A percentile compares a stretch with the other conserved stretches of the same genome.
phyloP scores from a whole-genome alignment of 1,140 invertebrate species.

The Bombus cullumanus region DNA sequence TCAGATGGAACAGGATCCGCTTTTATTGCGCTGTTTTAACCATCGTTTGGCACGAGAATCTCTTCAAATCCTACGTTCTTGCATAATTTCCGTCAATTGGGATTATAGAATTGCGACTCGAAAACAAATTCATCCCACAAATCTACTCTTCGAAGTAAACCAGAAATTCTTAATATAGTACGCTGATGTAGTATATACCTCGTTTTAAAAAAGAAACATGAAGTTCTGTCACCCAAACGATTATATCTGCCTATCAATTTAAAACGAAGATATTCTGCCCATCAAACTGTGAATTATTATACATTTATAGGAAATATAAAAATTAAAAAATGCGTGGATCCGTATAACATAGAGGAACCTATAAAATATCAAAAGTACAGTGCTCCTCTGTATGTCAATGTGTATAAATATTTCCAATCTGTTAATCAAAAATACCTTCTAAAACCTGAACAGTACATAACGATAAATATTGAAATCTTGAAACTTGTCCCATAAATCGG shows the following conservation, averaged over 20 bases:
- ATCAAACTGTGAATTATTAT: too few species aligned
- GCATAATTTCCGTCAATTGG: not conserved
- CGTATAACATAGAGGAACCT: too few species aligned
- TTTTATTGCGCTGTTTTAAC: slow-evolving; percentile 5
- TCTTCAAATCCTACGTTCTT: not conserved
- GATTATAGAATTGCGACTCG: not conserved
- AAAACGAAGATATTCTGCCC: too few species aligned
- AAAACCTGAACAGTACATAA: not conserved
- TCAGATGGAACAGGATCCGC: slow-evolving; percentile 20
- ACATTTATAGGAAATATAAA: too few species aligned
- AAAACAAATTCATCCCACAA: not conserved
- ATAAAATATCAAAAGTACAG: too few species aligned
- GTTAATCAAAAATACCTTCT: too few species aligned
- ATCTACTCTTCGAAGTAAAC: not conserved
- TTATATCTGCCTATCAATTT: too few species aligned
- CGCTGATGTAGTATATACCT: not conserved
- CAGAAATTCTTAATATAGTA: not conserved
- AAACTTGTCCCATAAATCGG: not conserved
- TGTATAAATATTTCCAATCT: too few species aligned
- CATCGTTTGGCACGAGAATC: not conserved
- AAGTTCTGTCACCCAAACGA: not conserved
- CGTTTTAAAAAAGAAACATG: not conserved
- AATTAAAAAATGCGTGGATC: too few species aligned
- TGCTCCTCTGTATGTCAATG: too few species aligned
- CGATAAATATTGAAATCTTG: not conserved